Conservation (phyloP, 2,113 vertebrate species). For the Indicator maculatus region DNA sequence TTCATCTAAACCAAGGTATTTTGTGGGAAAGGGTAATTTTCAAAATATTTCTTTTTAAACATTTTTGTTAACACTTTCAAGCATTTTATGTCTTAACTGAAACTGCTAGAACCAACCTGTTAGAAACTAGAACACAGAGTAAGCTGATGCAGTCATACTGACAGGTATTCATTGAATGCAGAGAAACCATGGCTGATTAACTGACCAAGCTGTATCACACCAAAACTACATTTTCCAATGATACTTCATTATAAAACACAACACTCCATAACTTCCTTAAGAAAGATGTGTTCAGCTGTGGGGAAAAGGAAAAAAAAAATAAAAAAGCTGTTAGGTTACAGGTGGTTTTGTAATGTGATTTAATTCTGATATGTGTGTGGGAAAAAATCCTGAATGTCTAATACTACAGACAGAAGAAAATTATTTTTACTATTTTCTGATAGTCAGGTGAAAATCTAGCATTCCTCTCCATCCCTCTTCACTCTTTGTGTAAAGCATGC, state of each 20-base stretch:
- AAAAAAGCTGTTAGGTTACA: not conserved
- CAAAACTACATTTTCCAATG: not conserved
- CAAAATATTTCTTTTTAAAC: not conserved
- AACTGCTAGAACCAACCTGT: not conserved
- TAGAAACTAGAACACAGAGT: not conserved
- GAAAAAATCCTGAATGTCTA: not conserved
- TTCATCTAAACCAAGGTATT: slow-evolving; percentile 6
- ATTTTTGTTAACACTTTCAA: not conserved
- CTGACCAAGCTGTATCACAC: not conserved
- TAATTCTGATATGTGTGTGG: not conserved
- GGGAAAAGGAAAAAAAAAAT: not conserved
- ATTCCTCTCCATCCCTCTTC: not conserved
- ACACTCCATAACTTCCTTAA: not conserved
- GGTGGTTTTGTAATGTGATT: not conserved
- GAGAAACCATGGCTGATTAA: not conserved
- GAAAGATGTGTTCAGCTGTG: not conserved
- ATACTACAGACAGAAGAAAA: not conserved
- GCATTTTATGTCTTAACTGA: not conserved
- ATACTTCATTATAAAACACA: not conserved
- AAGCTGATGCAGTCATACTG: not conserved
- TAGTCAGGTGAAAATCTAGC: not conserved
- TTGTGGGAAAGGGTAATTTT: not conserved
- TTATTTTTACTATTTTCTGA: not conserved
- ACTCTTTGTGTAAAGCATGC: not conserved
- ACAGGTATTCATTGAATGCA: not conserved